Base-by-base conservation (phyloP, 2,113 vertebrate genomes). In the Echinops telfairi region DNA sequence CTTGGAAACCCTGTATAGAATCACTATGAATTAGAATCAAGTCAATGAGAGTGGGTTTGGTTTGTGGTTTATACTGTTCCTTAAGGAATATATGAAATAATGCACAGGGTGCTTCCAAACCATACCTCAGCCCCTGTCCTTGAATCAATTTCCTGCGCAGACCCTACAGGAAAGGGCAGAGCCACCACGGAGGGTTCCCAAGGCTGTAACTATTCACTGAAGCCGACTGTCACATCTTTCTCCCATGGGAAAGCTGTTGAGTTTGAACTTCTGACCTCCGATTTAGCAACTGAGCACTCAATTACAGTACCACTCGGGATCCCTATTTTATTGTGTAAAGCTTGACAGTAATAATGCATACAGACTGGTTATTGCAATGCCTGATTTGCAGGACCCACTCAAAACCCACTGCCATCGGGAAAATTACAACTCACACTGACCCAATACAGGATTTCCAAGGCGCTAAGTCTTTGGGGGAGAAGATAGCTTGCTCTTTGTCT, bases 11-110 rank as follows among this genome's bases (percentile, higher is more conserved):
- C 5, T 53, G 47, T 14, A 53, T 53, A 53, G 47, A 53, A 53
- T 53, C 47, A 53, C 47, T 53, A 53, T 53, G 47, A 53, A 53
- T 53, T 53, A 53, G 47, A 53, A 6, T 53, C 47, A 53, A 53
- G 5, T 53, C 47, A 53, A 53, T 53, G 47, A 53, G 47, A 53
- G 47, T 53, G 47, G 47, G 47, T 53, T 53, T 53, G 47, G 47
- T 53, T 53, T 53, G 47, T 7, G 47, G 10, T 22, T 73, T 36
- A 77, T n/a, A 80, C 17, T 27, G 36, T 3, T 89, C 8, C 82
- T 29, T 53, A 58, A 96, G 90, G 17, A 76, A 71, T 77, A 86
- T 68, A 53, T 70, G 22, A 68, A 92, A 33, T 29, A 70, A 68
- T 22, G 4, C 4, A 79, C 2, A 33, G 2, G 57, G 68, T 58